phyloP scores from a whole-genome alignment of 2,113 vertebrate genomes.

The Onychostoma macrolepis region DNA sequence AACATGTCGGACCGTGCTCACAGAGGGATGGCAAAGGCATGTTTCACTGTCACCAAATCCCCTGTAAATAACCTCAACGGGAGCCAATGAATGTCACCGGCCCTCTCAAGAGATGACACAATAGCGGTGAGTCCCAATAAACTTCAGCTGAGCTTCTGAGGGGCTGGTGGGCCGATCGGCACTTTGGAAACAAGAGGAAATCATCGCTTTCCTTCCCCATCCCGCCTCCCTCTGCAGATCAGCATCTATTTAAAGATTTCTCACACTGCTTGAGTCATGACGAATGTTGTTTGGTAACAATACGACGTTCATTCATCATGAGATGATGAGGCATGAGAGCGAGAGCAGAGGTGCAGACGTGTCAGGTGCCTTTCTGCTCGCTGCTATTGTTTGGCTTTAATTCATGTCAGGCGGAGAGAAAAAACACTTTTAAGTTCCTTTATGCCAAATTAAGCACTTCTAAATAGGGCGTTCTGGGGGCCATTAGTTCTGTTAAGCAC shows the following conservation, averaged over 20 bases:
- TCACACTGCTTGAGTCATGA: conserved; percentile 62
- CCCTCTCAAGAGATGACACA: conserved; percentile 55
- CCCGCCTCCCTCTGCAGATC: conserved; percentile 47
- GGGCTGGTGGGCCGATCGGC: conserved; percentile 32
- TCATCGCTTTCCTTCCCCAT: conserved; percentile 50
- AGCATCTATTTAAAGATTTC: conserved; percentile 58
- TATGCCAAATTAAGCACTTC: conserved; percentile 59
- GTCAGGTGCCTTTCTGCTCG: conserved; percentile 62
- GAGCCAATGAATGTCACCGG: conserved; percentile 57
- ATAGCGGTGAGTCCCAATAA: conserved; percentile 53
- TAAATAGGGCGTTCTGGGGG: conserved; percentile 57
- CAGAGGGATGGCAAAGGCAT: conserved; percentile 48
- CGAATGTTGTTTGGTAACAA: conserved; percentile 60
- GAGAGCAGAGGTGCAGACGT: conserved; percentile 56
- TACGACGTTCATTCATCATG: conserved; percentile 65
- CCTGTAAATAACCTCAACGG: conserved; percentile 62
- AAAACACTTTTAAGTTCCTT: conserved; percentile 54
- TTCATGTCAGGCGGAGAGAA: conserved; percentile 56
- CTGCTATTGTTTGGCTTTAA: conserved; percentile 66
- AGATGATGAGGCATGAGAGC: conserved; percentile 65
- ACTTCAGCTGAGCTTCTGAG: conserved; percentile 38
- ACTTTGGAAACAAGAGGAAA: conserved; percentile 58
- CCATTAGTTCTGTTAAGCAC: conserved; percentile 53
- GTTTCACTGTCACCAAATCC: conserved; percentile 59
- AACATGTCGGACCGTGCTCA: conserved; percentile 43